These are phyloP conservation scores for Polydesmus complanatus DNA, from an alignment of 2,888 invertebrate genomes.

Conservation along the genomic window DNA sequence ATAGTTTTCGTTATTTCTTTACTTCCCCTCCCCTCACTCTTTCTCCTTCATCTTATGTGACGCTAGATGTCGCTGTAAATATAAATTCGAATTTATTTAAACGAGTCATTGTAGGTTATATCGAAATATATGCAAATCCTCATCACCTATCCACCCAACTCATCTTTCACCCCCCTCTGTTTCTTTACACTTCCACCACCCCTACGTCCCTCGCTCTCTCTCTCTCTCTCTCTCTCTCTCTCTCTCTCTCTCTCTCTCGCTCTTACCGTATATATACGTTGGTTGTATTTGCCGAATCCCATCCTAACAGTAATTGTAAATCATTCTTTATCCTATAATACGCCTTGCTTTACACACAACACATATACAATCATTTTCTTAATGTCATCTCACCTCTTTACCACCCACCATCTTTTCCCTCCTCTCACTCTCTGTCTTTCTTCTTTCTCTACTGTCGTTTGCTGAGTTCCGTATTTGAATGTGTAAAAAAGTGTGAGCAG, in stretches of 20 bases:
- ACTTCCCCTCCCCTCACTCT: too few species aligned
- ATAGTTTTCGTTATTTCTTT: too few species aligned
- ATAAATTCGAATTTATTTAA: not conserved
- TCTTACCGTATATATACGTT: not conserved
- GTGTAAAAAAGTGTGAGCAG: not conserved
- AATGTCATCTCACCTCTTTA: not conserved
- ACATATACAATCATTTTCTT: not conserved
- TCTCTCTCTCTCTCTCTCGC: too few species aligned
- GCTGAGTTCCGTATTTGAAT: not conserved
- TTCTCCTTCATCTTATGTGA: too few species aligned
- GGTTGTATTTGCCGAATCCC: not conserved
- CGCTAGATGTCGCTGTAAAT: not conserved
- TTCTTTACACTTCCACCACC: too few species aligned
- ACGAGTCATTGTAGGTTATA: not conserved
- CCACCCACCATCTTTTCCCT: not conserved
- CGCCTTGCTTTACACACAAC: not conserved
- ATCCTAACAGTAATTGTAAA: not conserved
- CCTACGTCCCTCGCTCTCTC: too few species aligned
- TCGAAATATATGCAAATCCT: not conserved
- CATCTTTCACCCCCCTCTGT: too few species aligned
- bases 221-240: too few species aligned
- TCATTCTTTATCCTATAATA: not conserved
- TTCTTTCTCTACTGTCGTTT: not conserved
- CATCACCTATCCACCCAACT: not conserved
- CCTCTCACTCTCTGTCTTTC: not conserved